Evolutionary conservation across 2,113 vertebrate genomes (phyloP).

Genomic region (Petaurus breviceps): DNA sequence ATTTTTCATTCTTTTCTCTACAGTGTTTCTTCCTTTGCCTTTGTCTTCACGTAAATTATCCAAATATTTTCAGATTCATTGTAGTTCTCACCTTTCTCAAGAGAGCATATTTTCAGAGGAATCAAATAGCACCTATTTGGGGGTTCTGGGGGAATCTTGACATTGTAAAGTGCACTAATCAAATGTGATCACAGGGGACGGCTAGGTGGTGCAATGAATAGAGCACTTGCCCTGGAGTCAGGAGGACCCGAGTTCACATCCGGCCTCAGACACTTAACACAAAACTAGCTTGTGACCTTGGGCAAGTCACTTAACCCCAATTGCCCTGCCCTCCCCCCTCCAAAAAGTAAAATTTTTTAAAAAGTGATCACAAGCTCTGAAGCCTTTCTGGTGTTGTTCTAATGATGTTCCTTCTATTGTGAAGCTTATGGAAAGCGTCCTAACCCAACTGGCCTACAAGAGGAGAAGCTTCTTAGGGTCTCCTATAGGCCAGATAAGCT

Average conservation of each 20-base stretch:
- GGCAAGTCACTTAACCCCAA: too few species aligned
- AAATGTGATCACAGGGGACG: background rate
- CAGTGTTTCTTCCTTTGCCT: background rate
- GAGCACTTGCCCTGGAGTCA: too few species aligned
- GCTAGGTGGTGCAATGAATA: too few species aligned
- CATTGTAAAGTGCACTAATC: background rate
- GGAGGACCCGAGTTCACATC: too few species aligned
- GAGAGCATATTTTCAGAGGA: background rate
- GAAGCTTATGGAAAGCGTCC: background rate
- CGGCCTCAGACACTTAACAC: too few species aligned
- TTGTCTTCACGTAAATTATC: background rate
- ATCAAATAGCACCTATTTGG: background rate
- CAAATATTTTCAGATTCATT: background rate
- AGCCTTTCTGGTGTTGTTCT: background rate
- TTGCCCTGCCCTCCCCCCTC: too few species aligned
- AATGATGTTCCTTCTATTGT: background rate
- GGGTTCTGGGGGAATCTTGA: background rate
- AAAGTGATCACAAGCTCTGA: background rate
- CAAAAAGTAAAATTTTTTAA: too few species aligned
- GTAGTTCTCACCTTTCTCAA: background rate
- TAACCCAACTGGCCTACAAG: background rate
- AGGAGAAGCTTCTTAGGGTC: background rate
- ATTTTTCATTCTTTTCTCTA: background rate
- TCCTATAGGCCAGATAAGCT: background rate
- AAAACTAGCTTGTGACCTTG: too few species aligned